Evolutionary conservation across 1,140 invertebrate genomes (phyloP).

Genomic region (Mycetomoellerius zeteki): DNA sequence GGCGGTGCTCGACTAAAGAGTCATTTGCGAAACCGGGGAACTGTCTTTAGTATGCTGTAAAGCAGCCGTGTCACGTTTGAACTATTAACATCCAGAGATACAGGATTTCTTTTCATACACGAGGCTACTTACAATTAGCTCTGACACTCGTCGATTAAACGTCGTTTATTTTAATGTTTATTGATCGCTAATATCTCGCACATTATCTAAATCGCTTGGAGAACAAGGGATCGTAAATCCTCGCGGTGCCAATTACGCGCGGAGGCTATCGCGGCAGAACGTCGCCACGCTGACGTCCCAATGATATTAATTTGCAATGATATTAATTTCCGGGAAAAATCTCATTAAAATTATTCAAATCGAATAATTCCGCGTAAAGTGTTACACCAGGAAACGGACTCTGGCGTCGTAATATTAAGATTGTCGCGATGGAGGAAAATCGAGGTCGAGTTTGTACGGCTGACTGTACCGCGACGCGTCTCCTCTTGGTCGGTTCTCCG

Average conservation of each 20-base stretch:
- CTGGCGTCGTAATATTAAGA: slow-evolving; percentile 52
- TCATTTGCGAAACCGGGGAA: slow-evolving; percentile 46
- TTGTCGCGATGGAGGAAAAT: slow-evolving; percentile 69
- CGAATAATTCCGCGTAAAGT: slow-evolving; percentile 61
- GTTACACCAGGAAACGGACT: slow-evolving; percentile 60
- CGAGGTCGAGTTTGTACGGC: slow-evolving; percentile 72
- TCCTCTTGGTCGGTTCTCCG: slow-evolving; percentile 61
- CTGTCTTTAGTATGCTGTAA: slow-evolving; percentile 29
- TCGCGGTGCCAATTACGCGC: slow-evolving; percentile 7
- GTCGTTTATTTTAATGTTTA: slow-evolving; percentile 26
- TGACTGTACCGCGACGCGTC: slow-evolving; percentile 69
- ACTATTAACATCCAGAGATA: slow-evolving; percentile 38
- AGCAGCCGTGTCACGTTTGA: slow-evolving; percentile 37
- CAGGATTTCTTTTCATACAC: slow-evolving; percentile 1
- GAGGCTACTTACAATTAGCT: background rate
- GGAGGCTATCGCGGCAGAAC: slow-evolving; percentile 17
- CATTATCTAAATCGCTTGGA: slow-evolving; percentile 15
- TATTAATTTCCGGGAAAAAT: slow-evolving; percentile 39
- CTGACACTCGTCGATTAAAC: slow-evolving; percentile 15
- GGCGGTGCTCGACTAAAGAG: slow-evolving; percentile 42
- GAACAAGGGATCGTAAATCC: slow-evolving; percentile 43
- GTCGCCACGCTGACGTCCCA: background rate
- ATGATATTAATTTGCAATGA: background rate
- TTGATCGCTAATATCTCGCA: slow-evolving; percentile 17
- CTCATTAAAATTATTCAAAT: slow-evolving; percentile 62